Evolutionary conservation across 1,140 invertebrate genomes (phyloP), one percentile per base, ranked within the genome.

Genomic region (Achroia grisella): DNA sequence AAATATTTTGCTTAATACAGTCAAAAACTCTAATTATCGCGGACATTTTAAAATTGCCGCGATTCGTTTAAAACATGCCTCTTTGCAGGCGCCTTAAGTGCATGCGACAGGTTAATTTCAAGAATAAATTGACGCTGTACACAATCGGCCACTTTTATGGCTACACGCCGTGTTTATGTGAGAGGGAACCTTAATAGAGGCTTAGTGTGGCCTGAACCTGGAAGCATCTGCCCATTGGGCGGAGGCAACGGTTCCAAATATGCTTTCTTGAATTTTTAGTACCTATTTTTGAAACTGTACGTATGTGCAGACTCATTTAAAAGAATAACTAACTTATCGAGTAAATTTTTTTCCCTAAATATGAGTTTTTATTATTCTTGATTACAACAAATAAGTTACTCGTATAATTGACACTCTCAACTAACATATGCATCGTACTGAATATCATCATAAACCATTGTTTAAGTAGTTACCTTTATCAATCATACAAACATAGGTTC

Each of bases 81-180:
- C 52, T 62, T 60, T 52, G 56, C 44, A 48, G 55, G 48, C 64
- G 49, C 23, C 53, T 58, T 75, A 73, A 75, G 68, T 68, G 65
- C 56, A 62, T 61, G 65, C 67, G 73, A 77, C 76, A 80, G 73
- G 71, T 73, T 77, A 77, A 80, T 77, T 76, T 79, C 58, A 74
- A 74, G 68, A 74, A 75, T 74, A 77, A 80, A 76, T 80, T 71
- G 73, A 68, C 66, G 62, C 61, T 61, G 55, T 55, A 55, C 64
- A 56, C 57, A 43, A 56, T 49, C 51, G 62, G 57, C 56, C 46
- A 42, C 62, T 71, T 74, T 77, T 76, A 77, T 71, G 64, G 61
- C 45, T 56, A 14, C 52, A 61, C 51, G 56, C 41, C 14, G 64
- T 60, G 67, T 76, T 74, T 73, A 72, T 66, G 65, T 58, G 48